Conservation (phyloP, 1,140 invertebrate species). For the Sinella curviseta region DNA sequence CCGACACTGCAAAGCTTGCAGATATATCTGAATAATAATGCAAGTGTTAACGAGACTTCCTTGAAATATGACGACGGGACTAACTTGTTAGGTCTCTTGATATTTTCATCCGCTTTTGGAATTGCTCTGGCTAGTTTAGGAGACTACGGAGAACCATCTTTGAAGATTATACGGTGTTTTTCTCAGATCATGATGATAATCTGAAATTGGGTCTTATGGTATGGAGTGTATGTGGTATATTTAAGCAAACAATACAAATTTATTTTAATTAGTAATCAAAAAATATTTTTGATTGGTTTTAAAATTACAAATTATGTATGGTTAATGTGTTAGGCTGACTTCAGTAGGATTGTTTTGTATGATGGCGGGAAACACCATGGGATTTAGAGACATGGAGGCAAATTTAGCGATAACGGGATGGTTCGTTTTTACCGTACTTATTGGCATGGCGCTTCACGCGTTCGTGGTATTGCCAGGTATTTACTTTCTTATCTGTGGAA, state of each 20-base stretch:
- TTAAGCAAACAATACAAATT: background rate
- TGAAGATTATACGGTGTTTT: slow-evolving; percentile 61
- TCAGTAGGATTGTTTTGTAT: background rate
- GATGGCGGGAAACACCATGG: background rate
- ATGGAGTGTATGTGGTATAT: too few species aligned
- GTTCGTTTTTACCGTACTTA: slow-evolving; percentile 57
- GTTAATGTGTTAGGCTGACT: background rate
- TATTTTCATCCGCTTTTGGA: background rate
- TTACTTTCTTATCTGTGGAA: slow-evolving; percentile 54
- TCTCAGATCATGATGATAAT: slow-evolving; percentile 65
- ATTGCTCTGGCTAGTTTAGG: background rate
- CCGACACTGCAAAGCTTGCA: background rate
- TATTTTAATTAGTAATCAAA: background rate
- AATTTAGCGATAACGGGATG: slow-evolving; percentile 58
- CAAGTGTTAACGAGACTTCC: too few species aligned
- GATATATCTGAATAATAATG: background rate
- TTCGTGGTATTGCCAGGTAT: slow-evolving; percentile 54
- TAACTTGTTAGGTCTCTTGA: background rate
- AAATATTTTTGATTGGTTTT: background rate
- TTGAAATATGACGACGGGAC: background rate
- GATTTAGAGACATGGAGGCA: slow-evolving; percentile 36
- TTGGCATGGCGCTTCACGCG: slow-evolving; percentile 57
- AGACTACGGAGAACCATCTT: slow-evolving; percentile 58
- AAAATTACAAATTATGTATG: background rate
- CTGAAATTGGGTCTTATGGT: slow-evolving; percentile 62